Conservation (phyloP, 1,140 invertebrate species). For the Olivierus martensii region DNA sequence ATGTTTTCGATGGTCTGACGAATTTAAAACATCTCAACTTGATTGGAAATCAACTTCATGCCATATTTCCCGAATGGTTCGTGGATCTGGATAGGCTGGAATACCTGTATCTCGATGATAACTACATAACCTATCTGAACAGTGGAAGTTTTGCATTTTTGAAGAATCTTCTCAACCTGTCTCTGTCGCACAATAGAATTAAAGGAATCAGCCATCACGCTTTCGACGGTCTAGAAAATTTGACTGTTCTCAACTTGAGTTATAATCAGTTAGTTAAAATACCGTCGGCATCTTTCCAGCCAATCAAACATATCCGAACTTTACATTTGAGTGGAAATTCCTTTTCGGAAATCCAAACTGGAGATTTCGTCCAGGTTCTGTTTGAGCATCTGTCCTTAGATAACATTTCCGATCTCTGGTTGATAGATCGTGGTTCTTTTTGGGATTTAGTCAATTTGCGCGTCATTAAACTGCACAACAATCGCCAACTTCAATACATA, state of each 20-base stretch:
- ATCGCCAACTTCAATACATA: conserved; percentile 30
- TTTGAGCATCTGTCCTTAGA: conserved; percentile 27
- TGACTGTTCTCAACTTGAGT: conserved; percentile 20
- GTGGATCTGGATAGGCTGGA: conserved; percentile 19
- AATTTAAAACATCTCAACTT: conserved; percentile 62
- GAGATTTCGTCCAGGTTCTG: conserved; percentile 27
- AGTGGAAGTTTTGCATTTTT: conserved; percentile 71
- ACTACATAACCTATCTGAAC: conserved; percentile 72
- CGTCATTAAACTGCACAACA: conserved; percentile 30
- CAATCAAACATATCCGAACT: conserved; percentile 42
- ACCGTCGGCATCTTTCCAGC: conserved; percentile 21
- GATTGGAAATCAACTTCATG: conserved; percentile 43
- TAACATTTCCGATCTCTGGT: conserved; percentile 27
- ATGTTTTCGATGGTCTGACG: conserved; percentile 43
- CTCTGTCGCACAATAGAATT: conserved; percentile 63
- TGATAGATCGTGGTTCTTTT: conserved; percentile 32
- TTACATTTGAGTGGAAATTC: conserved; percentile 66
- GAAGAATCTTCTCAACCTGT: conserved; percentile 57
- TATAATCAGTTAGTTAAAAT: conserved; percentile 22
- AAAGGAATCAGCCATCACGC: conserved; percentile 76
- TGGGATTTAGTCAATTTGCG: conserved; percentile 28
- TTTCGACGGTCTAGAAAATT: conserved; percentile 54
- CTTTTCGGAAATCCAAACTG: conserved; percentile 32
- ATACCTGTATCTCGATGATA: conserved; percentile 55
- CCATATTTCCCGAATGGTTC: conserved; percentile 26